A percentile compares a stretch with the other conserved stretches of the same genome.
Evolutionary conservation across 2,797 vertebrate species (phyloP).

Genomic region (Mus minutoides): DNA sequence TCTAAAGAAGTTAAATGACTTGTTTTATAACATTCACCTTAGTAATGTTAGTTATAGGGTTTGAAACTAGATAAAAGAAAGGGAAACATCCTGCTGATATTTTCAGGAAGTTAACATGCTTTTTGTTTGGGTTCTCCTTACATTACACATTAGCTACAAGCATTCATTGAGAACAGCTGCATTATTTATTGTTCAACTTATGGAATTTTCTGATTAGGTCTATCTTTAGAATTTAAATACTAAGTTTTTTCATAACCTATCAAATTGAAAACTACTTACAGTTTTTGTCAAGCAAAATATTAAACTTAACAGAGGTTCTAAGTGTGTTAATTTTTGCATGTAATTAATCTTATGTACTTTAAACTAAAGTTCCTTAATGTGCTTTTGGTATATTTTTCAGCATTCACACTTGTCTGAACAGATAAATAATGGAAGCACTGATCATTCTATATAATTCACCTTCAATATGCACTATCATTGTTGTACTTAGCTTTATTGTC

Average conservation of each 20-base stretch:
- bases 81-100: not conserved
- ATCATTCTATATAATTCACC: not conserved
- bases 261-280: conserved; percentile 79
- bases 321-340: not conserved
- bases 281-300: conserved; percentile 72
- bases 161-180: conserved; percentile 54
- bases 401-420: not conserved
- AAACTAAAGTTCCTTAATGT: conserved; percentile 25
- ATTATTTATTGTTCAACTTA: conserved; percentile 51
- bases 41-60: not conserved
- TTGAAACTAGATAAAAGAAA: conserved; percentile 26
- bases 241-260: conserved; percentile 66
- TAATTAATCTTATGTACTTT: conserved; percentile 39
- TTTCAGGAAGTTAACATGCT: conserved; percentile 53
- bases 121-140: conserved; percentile 43
- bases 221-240: conserved; percentile 81
- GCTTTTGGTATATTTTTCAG: not conserved
- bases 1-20: not conserved
- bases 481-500: not conserved
- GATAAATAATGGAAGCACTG: conserved; percentile 27
- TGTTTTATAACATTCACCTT: not conserved
- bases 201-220: conserved; percentile 69
- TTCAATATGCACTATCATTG: conserved; percentile 5
- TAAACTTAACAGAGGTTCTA: not conserved
- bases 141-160: conserved; percentile 22